Conservation (phyloP, 2,113 vertebrate genomes). For the Gambusia holbrooki region DNA sequence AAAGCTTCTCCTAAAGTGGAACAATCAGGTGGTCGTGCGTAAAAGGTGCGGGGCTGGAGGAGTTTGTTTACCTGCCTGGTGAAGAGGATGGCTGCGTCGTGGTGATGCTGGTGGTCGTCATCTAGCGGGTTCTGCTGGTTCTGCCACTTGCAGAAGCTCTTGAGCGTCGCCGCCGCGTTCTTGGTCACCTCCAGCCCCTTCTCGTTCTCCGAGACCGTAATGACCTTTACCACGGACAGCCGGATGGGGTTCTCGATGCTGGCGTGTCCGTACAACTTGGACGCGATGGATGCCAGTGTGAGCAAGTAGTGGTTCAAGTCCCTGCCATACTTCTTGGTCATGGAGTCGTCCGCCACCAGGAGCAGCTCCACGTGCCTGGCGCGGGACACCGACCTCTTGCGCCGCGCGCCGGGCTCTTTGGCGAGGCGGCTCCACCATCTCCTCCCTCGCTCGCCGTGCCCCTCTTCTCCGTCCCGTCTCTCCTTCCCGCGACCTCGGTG, state of each 20-base stretch:
- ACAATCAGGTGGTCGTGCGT: conserved; percentile 1
- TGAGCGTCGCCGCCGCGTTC: conserved; percentile 93
- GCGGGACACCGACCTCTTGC: conserved; percentile 87
- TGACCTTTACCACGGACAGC: conserved; percentile 91
- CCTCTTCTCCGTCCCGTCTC: conserved; percentile 6
- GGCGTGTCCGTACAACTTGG: conserved; percentile 92
- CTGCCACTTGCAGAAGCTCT: conserved; percentile 99
- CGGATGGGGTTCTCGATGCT: conserved; percentile 98
- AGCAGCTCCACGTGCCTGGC: conserved; percentile 95
- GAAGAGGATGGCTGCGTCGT: conserved; percentile 97
- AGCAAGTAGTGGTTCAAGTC: conserved; percentile 94
- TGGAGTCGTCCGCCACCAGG: conserved; percentile 92
- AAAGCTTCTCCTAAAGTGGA: no score
- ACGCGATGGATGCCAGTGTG: conserved; percentile 93
- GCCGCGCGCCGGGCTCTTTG: conserved; percentile 42
- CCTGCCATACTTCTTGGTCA: conserved; percentile 90
- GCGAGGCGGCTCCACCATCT: conserved; percentile 46
- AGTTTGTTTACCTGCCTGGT: conserved; percentile 90
- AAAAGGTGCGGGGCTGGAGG: not conserved
- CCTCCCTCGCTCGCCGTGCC: conserved; percentile 25
- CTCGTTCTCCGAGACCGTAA: conserved; percentile 85
- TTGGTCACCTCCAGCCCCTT: conserved; percentile 90
- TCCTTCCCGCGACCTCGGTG: not conserved
- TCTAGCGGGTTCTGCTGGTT: conserved; percentile 93
- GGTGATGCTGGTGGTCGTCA: conserved; percentile 89